Base-by-base conservation (phyloP, 2,888 invertebrate genomes). In the Amphipoea lucens region DNA sequence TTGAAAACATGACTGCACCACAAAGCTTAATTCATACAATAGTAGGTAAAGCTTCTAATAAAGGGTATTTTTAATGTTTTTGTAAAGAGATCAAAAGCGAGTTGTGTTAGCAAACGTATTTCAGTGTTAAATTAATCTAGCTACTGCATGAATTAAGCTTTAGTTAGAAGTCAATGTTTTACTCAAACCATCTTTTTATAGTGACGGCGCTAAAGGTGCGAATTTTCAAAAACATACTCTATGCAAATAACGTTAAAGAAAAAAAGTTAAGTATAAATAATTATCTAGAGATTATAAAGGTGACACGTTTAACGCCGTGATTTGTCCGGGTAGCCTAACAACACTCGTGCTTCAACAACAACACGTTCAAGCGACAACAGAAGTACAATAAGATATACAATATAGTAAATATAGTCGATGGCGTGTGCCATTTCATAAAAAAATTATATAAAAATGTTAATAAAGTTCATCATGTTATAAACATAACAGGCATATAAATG, bases 401-500 rank as follows among this genome's bases (percentile, higher is more conserved):
- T 93, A 95, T 93, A 94, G 96, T 95, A 96, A 96, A 96, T 96
- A 97, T 95, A 96, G 96, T 96, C 97, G 96, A 97, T 95, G 97
- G 97, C 97, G 97, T 96, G 96, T 95, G 97, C 97, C 97, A 97
- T 94, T 94, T 94, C 89, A 92, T 92, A 89, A 88, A 90, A 94
- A 93, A 93, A 91, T 89, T 93, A 91, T 92, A 92, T 90, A 91
- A 93, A 93, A 94, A 93, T 95, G 96, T 96, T 96, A 96, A 96
- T 96, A 96, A 95, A 96, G 95, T 95, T 96, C 95, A 96, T 96
- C 92, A 92, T 96, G 97, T 97, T 97, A 97, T 96, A 96, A 96
- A 97, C 97, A 96, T 96, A 97, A 97, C 97, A 97, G 97, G 97
- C 97, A 97, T 95, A 96, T 96, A 96, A 92, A 95, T 96, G 96